These are phyloP conservation scores for Empis stercorea DNA, from an alignment of 2,888 invertebrate species.

Conservation along the genomic window DNA sequence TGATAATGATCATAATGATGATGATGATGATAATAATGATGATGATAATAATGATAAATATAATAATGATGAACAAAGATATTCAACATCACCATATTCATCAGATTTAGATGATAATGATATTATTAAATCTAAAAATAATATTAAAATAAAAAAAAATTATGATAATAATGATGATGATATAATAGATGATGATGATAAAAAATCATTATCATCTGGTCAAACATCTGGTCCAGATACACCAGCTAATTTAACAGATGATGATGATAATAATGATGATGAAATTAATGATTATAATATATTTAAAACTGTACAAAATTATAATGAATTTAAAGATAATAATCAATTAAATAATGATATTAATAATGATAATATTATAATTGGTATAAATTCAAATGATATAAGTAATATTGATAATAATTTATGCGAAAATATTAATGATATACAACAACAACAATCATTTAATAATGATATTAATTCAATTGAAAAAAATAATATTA, in stretches of 20 bases:
- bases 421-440: too few species aligned
- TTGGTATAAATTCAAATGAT: too few species aligned
- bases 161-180: conserved; percentile 14
- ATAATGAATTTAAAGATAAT: conserved; percentile 10
- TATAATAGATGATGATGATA: conserved; percentile 16
- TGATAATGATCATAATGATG: conserved; percentile 1
- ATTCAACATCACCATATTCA: conserved; percentile 35
- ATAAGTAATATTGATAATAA: too few species aligned
- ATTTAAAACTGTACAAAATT: conserved; percentile 13
- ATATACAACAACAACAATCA: too few species aligned
- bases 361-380: too few species aligned
- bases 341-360: too few species aligned
- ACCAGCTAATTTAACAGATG: conserved; percentile 57
- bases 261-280: conserved; percentile 55
- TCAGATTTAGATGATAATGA: conserved; percentile 38
- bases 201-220: conserved; percentile 55
- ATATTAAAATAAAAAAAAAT: conserved; percentile 1
- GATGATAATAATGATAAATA: background rate
- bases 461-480: too few species aligned
- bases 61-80: conserved; percentile 1
- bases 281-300: conserved; percentile 15
- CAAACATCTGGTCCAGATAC: conserved; percentile 84
- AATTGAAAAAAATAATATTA: too few species aligned
- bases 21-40: background rate
- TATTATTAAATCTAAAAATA: background rate